Percentiles rank a stretch among this genome's conserved stretches.
phyloP scores from a whole-genome alignment of 1,140 invertebrate genomes.

The Zaprionus gabonicus region DNA sequence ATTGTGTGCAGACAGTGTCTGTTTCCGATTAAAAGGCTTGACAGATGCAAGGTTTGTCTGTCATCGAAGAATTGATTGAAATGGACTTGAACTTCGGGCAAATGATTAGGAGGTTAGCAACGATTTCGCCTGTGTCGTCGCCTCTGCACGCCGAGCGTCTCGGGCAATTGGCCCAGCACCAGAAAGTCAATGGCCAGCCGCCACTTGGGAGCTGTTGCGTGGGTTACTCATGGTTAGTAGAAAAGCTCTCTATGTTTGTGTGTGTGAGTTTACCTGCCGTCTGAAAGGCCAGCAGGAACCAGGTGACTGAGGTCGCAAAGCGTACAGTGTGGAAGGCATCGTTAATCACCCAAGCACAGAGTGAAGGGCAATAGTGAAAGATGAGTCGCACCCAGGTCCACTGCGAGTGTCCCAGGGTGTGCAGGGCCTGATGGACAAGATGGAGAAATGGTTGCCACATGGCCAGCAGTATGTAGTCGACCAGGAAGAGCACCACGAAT shows the following conservation, averaged over 20 bases:
- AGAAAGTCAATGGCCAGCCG: slow-evolving; percentile 46
- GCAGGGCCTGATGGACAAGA: slow-evolving; percentile 34
- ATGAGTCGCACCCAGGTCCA: slow-evolving; percentile 5
- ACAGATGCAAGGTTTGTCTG: not conserved
- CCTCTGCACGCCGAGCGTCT: not conserved
- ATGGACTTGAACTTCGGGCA: not conserved
- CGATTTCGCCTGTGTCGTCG: slow-evolving; percentile 7
- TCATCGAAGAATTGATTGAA: not conserved
- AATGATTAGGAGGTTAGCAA: not conserved
- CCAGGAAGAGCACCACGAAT: slow-evolving; percentile 24
- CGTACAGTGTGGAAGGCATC: slow-evolving; percentile 41
- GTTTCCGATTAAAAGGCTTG: not conserved
- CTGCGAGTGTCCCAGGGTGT: not conserved
- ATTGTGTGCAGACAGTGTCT: not conserved
- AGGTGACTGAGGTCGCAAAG: slow-evolving; percentile 27
- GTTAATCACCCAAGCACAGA: slow-evolving; percentile 32
- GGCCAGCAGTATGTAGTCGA: slow-evolving; percentile 32
- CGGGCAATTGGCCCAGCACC: slow-evolving; percentile 40
- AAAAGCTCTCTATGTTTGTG: not conserved
- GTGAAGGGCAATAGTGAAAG: slow-evolving; percentile 25
- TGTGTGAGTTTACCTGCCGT: slow-evolving; percentile 12
- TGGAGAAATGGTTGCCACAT: slow-evolving; percentile 42
- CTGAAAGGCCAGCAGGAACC: slow-evolving; percentile 37
- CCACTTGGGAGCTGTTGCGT: slow-evolving; percentile 36
- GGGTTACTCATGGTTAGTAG: not conserved